Evolutionary conservation across 1,140 invertebrate genomes (phyloP).

Genomic region (Euschistus heros): DNA sequence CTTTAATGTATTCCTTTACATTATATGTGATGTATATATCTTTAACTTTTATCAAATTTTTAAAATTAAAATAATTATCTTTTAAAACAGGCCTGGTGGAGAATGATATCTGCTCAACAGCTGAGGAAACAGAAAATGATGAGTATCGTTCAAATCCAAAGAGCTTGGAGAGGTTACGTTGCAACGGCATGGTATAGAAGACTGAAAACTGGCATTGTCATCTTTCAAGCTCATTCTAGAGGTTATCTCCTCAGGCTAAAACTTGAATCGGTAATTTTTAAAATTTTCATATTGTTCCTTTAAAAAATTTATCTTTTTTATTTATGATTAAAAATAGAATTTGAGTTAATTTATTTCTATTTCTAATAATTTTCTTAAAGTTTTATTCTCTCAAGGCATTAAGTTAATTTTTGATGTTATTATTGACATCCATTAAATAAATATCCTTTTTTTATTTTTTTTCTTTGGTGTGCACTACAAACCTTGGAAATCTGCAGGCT

Average conservation of each 20-base stretch:
- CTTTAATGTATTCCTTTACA: no score
- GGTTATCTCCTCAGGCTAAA: constrained; percentile 47
- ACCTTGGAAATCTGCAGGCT: no score
- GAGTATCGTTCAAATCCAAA: constrained; percentile 66
- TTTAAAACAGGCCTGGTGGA: constrained; percentile 45
- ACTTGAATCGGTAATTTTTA: constrained; percentile 30
- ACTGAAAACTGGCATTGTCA: constrained; percentile 45
- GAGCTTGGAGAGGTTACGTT: constrained; percentile 56
- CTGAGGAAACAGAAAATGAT: constrained; percentile 33
- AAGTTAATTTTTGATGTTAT: no score
- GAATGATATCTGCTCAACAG: constrained; percentile 48
- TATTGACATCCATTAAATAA: no score
- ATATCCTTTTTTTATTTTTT: no score
- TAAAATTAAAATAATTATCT: not conserved
- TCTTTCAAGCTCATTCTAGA: constrained; percentile 60
- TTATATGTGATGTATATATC: no score
- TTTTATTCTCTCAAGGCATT: no score
- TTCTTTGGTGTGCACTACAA: no score
- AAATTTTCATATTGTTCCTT: not conserved
- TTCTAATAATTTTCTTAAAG: no score
- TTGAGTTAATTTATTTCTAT: no score
- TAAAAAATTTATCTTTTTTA: not conserved
- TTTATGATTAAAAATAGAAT: no score
- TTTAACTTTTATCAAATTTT: no score
- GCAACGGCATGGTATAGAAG: constrained; percentile 54